Evolutionary conservation across 2,797 vertebrate genomes (phyloP).

Genomic region (Epinephelus malabaricus): DNA sequence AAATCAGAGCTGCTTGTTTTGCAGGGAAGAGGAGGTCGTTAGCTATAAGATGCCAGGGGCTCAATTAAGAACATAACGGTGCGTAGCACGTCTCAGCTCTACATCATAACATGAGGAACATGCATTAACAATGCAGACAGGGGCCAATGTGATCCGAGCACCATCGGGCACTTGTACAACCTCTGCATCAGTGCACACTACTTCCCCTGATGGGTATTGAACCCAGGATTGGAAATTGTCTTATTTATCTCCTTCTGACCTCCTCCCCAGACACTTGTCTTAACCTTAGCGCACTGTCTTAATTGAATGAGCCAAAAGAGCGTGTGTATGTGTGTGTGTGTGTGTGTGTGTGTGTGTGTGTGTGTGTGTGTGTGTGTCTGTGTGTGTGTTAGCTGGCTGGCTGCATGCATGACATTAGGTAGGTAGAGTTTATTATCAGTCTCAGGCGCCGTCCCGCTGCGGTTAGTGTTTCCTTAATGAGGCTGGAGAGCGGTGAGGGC

Average conservation of each 20-base stretch:
- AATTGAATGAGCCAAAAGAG: slow-evolving; percentile 56
- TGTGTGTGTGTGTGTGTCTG: slow-evolving; percentile 6
- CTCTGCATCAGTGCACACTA: slow-evolving; percentile 19
- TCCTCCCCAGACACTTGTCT: slow-evolving; percentile 54
- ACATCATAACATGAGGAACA: slow-evolving; percentile 6
- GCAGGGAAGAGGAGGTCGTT: slow-evolving; percentile 14
- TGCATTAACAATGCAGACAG: slow-evolving; percentile 25
- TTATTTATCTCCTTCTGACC: slow-evolving; percentile 62
- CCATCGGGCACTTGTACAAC: slow-evolving; percentile 18
- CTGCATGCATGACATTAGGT: slow-evolving; percentile 28
- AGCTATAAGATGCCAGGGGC: slow-evolving; percentile 1
- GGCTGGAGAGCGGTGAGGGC: slow-evolving; percentile 53
- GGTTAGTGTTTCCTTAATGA: slow-evolving; percentile 76
- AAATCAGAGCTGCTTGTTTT: slow-evolving; percentile 27
- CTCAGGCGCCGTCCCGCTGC: slow-evolving; percentile 42
- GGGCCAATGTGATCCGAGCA: slow-evolving; percentile 10
- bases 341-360: not conserved
- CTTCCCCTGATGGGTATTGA: slow-evolving; percentile 49
- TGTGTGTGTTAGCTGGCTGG: not conserved
- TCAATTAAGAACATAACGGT: slow-evolving; percentile 24
- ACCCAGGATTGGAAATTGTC: slow-evolving; percentile 58
- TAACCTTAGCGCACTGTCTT: slow-evolving; percentile 50
- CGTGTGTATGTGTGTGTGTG: not conserved
- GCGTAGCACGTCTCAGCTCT: slow-evolving; percentile 9
- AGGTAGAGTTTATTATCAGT: slow-evolving; percentile 63